These are phyloP conservation scores for Neogobius melanostomus DNA, from an alignment of 2,113 vertebrate species.

Conservation along the genomic window DNA sequence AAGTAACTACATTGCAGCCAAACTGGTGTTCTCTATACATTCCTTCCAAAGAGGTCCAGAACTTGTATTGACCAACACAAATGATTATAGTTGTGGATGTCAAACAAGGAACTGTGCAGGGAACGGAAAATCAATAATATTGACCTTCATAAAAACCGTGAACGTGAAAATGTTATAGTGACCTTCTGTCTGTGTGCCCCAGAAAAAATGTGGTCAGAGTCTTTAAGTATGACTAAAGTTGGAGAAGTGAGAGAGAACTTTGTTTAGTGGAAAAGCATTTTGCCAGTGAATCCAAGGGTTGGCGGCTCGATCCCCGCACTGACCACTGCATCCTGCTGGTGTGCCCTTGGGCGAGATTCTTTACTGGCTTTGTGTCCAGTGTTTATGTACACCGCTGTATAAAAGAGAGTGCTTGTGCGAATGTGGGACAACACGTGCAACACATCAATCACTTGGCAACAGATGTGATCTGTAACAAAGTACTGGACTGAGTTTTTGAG, in stretches of 20 bases:
- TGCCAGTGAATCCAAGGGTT: no score
- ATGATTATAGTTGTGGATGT: constrained; percentile 4
- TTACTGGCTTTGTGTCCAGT: no score
- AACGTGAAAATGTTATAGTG: constrained; percentile 7
- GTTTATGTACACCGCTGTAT: no score
- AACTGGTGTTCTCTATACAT: neutral
- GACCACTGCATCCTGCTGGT: no score
- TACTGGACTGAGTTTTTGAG: no score
- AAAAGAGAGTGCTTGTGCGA: no score
- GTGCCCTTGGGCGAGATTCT: no score
- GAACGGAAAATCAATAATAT: constrained; percentile 10
- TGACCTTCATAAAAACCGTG: constrained; percentile 43
- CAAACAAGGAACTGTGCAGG: neutral
- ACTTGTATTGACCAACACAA: neutral
- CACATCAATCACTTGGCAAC: no score
- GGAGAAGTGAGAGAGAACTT: neutral
- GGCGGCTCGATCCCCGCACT: no score
- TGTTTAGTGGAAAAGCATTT: neutral
- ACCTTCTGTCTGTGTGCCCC: constrained; percentile 24
- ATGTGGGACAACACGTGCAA: no score
- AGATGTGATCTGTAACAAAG: no score
- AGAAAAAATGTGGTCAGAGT: constrained; percentile 27
- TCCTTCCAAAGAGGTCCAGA: neutral
- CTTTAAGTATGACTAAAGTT: neutral
- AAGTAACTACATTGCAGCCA: neutral